phyloP scores from a whole-genome alignment of 2,797 vertebrate species.

The Myotis findleyi region DNA sequence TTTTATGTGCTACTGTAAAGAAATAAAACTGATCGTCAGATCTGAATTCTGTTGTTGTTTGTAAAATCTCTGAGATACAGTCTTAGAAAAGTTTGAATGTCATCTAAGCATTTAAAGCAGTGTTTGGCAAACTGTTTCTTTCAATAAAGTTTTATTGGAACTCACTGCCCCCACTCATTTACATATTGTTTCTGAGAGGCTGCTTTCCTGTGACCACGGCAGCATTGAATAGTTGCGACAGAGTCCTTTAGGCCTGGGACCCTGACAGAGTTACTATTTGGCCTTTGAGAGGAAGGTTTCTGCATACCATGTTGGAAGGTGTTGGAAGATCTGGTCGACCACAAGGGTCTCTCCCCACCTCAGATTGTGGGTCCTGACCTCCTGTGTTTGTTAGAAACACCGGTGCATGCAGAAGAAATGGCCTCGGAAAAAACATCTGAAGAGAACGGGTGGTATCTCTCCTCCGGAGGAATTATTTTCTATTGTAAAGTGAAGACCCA shows the following conservation, averaged over 20 bases:
- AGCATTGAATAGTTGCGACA: neutral
- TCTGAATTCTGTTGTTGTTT: neutral
- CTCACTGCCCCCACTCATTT: neutral
- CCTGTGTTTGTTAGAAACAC: neutral
- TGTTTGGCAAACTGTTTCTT: neutral
- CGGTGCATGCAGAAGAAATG: neutral
- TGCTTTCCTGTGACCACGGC: neutral
- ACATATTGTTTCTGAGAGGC: neutral
- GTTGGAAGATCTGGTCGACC: neutral
- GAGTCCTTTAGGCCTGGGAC: neutral
- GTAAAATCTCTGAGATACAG: neutral
- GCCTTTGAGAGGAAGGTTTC: neutral
- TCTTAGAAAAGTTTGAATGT: neutral
- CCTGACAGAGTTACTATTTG: neutral
- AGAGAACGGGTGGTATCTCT: neutral
- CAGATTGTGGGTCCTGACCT: neutral
- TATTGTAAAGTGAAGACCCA: neutral
- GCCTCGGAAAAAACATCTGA: neutral
- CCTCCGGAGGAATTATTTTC: neutral
- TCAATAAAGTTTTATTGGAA: slow-evolving; percentile 32
- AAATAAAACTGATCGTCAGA: neutral
- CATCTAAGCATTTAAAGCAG: neutral
- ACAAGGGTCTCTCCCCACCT: neutral
- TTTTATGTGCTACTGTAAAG: slow-evolving; percentile 2
- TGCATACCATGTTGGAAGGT: neutral